Base-by-base conservation (phyloP, 1,140 invertebrate genomes). In the Leptonema lineaticorne region DNA sequence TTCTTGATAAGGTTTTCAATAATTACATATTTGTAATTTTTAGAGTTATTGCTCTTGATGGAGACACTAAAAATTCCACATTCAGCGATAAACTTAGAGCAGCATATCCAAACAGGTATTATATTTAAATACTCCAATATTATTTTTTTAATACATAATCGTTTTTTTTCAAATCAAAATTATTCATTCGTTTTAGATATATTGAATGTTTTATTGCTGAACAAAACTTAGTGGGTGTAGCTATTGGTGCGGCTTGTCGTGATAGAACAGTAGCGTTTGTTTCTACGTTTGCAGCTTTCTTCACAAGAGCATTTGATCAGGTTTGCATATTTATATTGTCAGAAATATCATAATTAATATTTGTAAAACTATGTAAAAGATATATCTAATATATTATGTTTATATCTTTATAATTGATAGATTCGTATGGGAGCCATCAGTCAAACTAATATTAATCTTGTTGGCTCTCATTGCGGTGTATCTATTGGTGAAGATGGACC, bases 191-290 rank as follows among this genome's bases (percentile, higher is more conserved):
- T 64, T 66, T 3, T 29, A 89, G 95, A 71, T 98, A 94, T 79
- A 89, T 99, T 66, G 97, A 99, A 82, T 98, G 97, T 79, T 99
- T 92, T 82, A 99, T 99, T 77, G 97, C 97, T 62, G 98, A 99
- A 80, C 97, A 99, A 84, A 99, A 98, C 82, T 80, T 98, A 73
- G 94, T 98, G 72, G 96, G 97, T 45, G 94, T 98, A 67, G 97
- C 92, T 0, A 95, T 97, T 74, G 98, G 98, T 28, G 88, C 91
- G 29, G 91, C 92, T 48, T 96, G 94, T 75, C 85, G 96, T 70
- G 89, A 94, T 75, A 86, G 96, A 63, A 91, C 93, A 8, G 87
- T 99, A 46, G 87, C 94, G 5, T 99, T 99, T 78, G 91, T 90
- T 6, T 97, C 95, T 27, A 98, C 98, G 1, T 99, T 99, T 84